Evolutionary conservation across 2,797 vertebrate species (phyloP).

Genomic region (Anisognathus igniventris): DNA sequence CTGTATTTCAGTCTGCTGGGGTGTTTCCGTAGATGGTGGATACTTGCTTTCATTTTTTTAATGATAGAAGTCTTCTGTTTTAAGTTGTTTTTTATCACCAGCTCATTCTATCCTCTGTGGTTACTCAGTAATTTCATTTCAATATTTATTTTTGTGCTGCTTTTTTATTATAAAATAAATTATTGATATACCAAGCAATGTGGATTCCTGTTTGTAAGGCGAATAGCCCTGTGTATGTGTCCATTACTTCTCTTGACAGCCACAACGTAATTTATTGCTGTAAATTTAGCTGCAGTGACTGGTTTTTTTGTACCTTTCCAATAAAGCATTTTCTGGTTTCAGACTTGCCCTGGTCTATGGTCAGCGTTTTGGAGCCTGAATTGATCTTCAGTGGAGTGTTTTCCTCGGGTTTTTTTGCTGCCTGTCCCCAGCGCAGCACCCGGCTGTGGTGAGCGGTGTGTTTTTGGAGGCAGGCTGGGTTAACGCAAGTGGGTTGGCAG

Average conservation of each 20-base stretch:
- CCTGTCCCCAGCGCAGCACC: neutral
- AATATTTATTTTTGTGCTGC: slow-evolving; percentile 95
- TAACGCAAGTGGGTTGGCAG: neutral
- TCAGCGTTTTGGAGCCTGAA: neutral
- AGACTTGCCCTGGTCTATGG: slow-evolving; percentile 36
- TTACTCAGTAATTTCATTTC: slow-evolving; percentile 78
- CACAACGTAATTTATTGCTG: slow-evolving; percentile 93
- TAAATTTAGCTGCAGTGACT: slow-evolving; percentile 83
- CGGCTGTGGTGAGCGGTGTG: fast-evolving
- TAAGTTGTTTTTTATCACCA: slow-evolving; percentile 52
- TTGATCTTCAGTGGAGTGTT: neutral
- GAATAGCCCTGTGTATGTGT: slow-evolving; percentile 71
- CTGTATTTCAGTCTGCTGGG: slow-evolving; percentile 43
- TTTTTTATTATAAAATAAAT: slow-evolving; percentile 88
- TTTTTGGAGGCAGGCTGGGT: neutral
- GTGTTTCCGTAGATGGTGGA: slow-evolving; percentile 50
- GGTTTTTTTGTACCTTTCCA: slow-evolving; percentile 92
- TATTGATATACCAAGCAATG: slow-evolving; percentile 87
- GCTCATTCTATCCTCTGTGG: slow-evolving; percentile 63
- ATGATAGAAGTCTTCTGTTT: slow-evolving; percentile 54
- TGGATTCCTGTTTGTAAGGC: slow-evolving; percentile 79
- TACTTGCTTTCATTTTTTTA: slow-evolving; percentile 61
- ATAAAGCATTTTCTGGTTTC: slow-evolving; percentile 85
- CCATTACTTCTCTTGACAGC: slow-evolving; percentile 79
- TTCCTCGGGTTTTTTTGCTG: neutral